Conservation (phyloP, 2,888 invertebrate genomes). For the Lysandra bellargus region DNA sequence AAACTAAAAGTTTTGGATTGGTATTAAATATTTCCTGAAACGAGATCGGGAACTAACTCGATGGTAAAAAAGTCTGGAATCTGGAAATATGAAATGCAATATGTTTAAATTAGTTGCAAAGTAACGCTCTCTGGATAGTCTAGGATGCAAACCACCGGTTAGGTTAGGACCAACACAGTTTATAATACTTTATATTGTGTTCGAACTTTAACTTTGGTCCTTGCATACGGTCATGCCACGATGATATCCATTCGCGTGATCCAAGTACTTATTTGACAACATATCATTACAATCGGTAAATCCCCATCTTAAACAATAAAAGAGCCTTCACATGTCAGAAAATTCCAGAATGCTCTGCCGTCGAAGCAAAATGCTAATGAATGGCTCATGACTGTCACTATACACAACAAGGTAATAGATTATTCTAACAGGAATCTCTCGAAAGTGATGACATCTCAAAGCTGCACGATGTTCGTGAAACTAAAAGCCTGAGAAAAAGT, state of each 20-base stretch:
- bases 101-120: too few relatives aligned
- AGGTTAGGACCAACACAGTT: too few relatives aligned
- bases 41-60: too few relatives aligned
- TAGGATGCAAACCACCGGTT: too few relatives aligned
- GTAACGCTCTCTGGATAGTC: too few relatives aligned
- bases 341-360: not conserved
- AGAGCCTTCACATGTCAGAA: not conserved
- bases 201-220: too few relatives aligned
- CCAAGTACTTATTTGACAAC: constrained; percentile 1
- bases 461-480: constrained; percentile 29
- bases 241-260: not conserved
- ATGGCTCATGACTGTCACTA: constrained; percentile 22
- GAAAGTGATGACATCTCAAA: constrained; percentile 27
- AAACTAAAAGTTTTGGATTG: too few relatives aligned
- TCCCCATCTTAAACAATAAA: not conserved
- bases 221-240: not conserved
- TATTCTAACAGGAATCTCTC: constrained; percentile 18
- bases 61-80: too few relatives aligned
- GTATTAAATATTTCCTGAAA: too few relatives aligned
- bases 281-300: not conserved
- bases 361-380: constrained; percentile 8
- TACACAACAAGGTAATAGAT: not conserved
- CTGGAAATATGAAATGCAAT: too few relatives aligned
- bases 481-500: constrained; percentile 23
- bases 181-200: too few relatives aligned